Base-by-base conservation (phyloP, 2,888 invertebrate species). In the Bombyx huttoni region DNA sequence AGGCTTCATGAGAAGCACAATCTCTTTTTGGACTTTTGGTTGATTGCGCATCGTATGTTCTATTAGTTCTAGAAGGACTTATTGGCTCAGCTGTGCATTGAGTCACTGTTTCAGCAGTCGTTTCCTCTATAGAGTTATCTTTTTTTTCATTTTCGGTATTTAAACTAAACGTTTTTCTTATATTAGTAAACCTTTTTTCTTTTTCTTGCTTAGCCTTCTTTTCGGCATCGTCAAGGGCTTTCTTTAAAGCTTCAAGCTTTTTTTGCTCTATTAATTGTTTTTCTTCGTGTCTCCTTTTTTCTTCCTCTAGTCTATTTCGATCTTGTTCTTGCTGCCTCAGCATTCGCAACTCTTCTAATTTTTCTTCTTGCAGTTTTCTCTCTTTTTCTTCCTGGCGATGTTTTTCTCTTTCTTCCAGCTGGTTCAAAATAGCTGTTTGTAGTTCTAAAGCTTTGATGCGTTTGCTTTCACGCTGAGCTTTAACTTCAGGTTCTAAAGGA, bases 371-470 rank as follows among this genome's bases (percentile, higher is more conserved):
- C 57, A 93, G 78, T 59, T 92, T 91, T 51, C 89, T 89, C 68
- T 95, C 94, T 58, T 92, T 90, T 73, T 97, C 97, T 75, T 94
- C 93, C 64, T 91, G 91, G 12, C 94, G 90, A 51, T 90, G 88
- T 64, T 91, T 89, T 67, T 96, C 95, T 48, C 94, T 91, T 69
- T 97, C 97, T 70, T 95, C 94, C 51, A 97, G 87, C 75, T 97
- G 96, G 70, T 92, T 92, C 62, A 94, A 90, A 63, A 97, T 95
- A 12, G 94, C 96, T 56, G 93, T 92, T 78, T 98, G 98, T 61
- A 96, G 92, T 73, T 96, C 96, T 56, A 96, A 77, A 0, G 96
- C 96, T 77, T 94, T 93, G 57, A 95, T 92, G 34, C 96, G 90
- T 76, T 93, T 94, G 54, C 91, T 90, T 81, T 96, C 96, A 59